Percentiles rank a stretch among this genome's conserved stretches.
phyloP scores from a whole-genome alignment of 1,140 invertebrate genomes.

The Nasonia vitripennis region DNA sequence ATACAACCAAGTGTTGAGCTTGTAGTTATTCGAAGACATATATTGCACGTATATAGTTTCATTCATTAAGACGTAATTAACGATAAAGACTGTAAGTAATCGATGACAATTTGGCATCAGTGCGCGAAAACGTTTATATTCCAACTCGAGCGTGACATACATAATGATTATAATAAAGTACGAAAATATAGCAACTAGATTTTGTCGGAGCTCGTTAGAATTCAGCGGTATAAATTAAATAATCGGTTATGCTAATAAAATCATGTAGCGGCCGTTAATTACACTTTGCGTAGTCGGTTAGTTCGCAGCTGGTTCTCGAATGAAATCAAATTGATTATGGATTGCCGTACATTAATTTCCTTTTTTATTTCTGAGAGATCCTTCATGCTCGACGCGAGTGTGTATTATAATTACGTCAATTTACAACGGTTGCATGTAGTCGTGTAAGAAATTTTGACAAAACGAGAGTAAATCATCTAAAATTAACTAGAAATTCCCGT shows the following conservation, averaged over 20 bases:
- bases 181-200: not conserved
- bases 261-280: not conserved
- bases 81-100: not conserved
- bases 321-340: constrained; percentile 10
- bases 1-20: no score
- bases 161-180: no score
- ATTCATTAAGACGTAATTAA: not conserved
- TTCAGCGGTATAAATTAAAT: constrained; percentile 27
- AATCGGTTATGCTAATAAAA: constrained; percentile 21
- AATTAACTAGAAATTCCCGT: no score
- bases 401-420: no score
- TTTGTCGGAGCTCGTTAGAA: not conserved
- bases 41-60: not conserved
- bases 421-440: no score
- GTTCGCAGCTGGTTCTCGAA: not conserved
- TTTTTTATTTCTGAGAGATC: not conserved
- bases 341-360: not conserved
- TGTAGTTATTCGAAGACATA: no score
- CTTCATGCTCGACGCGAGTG: not conserved
- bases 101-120: not conserved
- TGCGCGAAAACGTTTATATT: not conserved
- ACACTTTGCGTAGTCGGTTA: constrained; percentile 6
- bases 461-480: no score
- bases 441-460: no score
- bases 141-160: not conserved